Evolutionary conservation across 2,113 vertebrate genomes (phyloP).

Genomic region (Baryphthengus martii): DNA sequence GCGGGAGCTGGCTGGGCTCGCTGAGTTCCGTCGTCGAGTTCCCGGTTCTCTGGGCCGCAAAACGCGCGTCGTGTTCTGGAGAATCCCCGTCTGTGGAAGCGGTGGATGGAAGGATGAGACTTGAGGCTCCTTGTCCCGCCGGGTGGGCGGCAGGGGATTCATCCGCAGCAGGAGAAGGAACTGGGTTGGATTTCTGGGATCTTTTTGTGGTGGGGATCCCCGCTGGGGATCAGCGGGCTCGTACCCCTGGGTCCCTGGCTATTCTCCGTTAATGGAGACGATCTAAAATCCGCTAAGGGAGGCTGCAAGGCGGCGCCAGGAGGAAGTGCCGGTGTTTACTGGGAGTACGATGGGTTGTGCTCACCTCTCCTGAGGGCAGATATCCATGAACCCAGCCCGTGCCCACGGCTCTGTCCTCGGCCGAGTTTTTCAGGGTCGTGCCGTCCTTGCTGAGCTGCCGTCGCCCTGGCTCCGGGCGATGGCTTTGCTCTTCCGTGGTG

Average conservation of each 20-base stretch:
- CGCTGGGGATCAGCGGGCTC: too few species aligned
- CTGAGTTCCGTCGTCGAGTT: background rate
- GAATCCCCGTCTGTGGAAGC: background rate
- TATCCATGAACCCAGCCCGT: background rate
- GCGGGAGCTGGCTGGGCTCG: background rate
- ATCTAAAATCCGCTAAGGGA: background rate
- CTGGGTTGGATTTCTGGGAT: background rate
- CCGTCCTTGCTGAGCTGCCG: background rate
- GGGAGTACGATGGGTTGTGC: background rate
- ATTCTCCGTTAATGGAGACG: background rate
- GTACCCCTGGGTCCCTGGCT: background rate
- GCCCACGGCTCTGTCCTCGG: accelerated
- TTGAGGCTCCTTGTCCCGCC: background rate
- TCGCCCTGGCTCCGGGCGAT: background rate
- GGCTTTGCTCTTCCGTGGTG: accelerated
- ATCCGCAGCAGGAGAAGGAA: background rate
- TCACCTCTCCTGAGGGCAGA: background rate
- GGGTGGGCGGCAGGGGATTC: background rate
- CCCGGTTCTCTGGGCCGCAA: background rate
- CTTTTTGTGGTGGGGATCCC: too few species aligned
- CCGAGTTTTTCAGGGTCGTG: background rate
- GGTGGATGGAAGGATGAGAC: background rate
- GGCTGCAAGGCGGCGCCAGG: background rate
- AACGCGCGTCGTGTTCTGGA: accelerated
- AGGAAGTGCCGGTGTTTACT: background rate